These are phyloP conservation scores for Pao palembangensis DNA, from an alignment of 2,113 vertebrate genomes.

Conservation along the genomic window DNA sequence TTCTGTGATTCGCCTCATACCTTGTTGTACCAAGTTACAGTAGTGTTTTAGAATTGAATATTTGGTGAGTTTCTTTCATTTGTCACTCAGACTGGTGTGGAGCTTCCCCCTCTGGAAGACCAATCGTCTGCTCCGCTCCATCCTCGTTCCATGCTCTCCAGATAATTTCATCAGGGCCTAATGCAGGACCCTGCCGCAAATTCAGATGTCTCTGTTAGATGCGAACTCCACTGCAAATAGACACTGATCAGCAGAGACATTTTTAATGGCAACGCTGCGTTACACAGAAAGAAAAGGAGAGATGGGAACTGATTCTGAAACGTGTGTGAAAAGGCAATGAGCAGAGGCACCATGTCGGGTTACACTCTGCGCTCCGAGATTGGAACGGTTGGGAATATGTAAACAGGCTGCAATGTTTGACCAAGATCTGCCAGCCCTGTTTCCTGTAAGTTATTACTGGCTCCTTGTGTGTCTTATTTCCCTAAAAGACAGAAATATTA, in stretches of 20 bases:
- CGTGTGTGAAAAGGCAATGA: conserved; percentile 45
- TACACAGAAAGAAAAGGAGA: conserved; percentile 6
- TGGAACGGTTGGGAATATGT: conserved; percentile 66
- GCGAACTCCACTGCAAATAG: background rate
- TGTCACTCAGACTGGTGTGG: background rate
- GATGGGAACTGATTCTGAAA: conserved; percentile 18
- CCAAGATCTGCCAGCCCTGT: conserved; percentile 62
- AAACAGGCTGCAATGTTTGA: conserved; percentile 67
- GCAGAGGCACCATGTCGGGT: conserved; percentile 58
- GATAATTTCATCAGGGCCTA: conserved; percentile 9
- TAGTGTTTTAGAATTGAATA: no score
- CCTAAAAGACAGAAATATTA: conserved; percentile 54
- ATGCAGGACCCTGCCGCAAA: background rate
- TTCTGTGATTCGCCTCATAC: no score
- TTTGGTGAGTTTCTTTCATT: background rate
- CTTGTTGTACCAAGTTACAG: no score
- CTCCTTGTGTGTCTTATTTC: conserved; percentile 50
- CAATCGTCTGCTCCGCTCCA: background rate
- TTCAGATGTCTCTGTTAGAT: conserved; percentile 20
- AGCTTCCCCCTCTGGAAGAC: conserved; percentile 1
- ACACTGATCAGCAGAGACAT: background rate
- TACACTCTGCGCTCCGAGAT: conserved; percentile 61
- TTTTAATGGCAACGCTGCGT: background rate
- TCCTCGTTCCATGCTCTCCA: background rate
- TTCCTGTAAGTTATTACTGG: conserved; percentile 54